phyloP scores from a whole-genome alignment of 2,113 vertebrate genomes.

The Megalops atlanticus region DNA sequence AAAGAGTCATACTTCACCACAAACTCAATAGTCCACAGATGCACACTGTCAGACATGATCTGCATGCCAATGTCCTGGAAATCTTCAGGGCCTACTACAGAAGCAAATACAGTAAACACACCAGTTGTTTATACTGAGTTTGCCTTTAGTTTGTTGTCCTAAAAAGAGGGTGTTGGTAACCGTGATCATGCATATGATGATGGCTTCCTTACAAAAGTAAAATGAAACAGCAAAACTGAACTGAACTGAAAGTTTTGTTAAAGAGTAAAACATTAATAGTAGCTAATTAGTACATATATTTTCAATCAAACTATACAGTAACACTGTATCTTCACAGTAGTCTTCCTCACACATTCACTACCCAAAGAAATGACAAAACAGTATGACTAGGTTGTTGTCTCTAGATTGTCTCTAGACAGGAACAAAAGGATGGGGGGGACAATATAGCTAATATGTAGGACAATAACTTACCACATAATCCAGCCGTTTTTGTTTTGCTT shows the following conservation, averaged over 20 bases:
- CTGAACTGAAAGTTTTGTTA: neutral
- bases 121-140: neutral
- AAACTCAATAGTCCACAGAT: no score
- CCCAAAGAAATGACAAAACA: neutral
- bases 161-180: neutral
- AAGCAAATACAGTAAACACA: neutral
- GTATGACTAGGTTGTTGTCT: neutral
- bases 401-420: neutral
- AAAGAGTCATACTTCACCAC: no score
- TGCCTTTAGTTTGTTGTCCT: neutral
- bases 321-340: neutral
- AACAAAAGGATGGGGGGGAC: neutral
- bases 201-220: neutral
- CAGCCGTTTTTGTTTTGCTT: neutral
- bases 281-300: neutral
- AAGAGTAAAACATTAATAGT: neutral
- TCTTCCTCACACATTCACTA: neutral
- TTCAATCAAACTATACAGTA: neutral
- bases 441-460: neutral
- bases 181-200: no score
- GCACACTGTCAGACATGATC: no score
- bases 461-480: neutral
- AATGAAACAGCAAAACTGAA: neutral
- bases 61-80: no score
- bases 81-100: no score